These are phyloP conservation scores for Megastigmus dorsalis DNA, from an alignment of 2,888 invertebrate species.

Conservation along the genomic window DNA sequence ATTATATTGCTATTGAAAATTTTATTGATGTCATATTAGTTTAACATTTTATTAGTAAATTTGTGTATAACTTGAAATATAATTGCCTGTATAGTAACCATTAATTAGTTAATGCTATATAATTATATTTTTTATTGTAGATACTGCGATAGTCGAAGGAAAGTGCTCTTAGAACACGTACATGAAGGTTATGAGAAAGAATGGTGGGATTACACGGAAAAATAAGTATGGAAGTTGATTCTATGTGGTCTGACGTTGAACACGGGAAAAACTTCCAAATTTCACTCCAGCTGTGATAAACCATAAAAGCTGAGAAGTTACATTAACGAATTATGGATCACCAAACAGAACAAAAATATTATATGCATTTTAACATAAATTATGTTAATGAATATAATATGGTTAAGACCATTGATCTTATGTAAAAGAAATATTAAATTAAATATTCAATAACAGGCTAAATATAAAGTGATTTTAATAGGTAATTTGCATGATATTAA, in stretches of 20 bases:
- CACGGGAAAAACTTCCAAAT: conserved; percentile 59
- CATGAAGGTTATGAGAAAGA: conserved; percentile 99
- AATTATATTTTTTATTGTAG: conserved; percentile 75
- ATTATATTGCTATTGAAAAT: no score
- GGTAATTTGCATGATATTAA: no score
- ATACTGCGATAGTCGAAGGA: conserved; percentile 98
- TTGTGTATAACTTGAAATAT: not conserved
- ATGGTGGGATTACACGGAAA: conserved; percentile 97
- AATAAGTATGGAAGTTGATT: conserved; percentile 60
- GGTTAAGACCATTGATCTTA: conserved; percentile 34
- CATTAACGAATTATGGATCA: conserved; percentile 49
- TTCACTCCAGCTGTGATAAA: conserved; percentile 73
- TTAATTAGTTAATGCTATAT: not conserved
- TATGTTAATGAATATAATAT: conserved; percentile 63
- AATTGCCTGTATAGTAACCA: not conserved
- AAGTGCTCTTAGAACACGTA: conserved; percentile 96
- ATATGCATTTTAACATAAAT: conserved; percentile 62
- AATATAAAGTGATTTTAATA: conserved; percentile 59
- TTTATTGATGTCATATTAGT: not conserved
- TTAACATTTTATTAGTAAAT: not conserved
- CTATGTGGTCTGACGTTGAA: conserved; percentile 21
- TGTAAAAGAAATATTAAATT: conserved; percentile 43
- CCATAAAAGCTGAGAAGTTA: conserved; percentile 67
- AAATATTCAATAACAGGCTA: conserved; percentile 54
- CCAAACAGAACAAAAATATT: conserved; percentile 55